Conservation (phyloP, 2,113 vertebrate genomes). For the Engraulis encrasicolus region DNA sequence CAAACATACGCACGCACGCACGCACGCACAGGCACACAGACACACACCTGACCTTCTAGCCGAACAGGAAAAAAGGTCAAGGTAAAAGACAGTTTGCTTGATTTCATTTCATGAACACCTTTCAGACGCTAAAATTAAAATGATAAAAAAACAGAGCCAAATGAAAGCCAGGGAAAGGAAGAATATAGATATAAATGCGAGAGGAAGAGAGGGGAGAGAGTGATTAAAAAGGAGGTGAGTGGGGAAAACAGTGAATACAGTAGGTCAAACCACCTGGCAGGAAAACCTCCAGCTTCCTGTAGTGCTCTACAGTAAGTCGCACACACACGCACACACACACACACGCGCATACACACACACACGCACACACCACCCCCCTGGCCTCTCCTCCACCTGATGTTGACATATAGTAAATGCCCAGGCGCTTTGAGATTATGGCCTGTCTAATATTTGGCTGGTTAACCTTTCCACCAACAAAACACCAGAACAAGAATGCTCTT, state of each 20-base stretch:
- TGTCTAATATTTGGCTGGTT: constrained; percentile 67
- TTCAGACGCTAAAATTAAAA: too few relatives aligned
- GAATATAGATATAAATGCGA: constrained; percentile 21
- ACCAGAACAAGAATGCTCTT: constrained; percentile 66
- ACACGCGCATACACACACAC: constrained; percentile 27
- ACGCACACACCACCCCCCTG: not conserved
- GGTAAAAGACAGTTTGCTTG: constrained; percentile 71
- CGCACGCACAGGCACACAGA: not conserved
- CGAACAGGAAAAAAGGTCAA: constrained; percentile 74
- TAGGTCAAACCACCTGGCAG: not conserved
- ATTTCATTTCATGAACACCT: constrained; percentile 61
- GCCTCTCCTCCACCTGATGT: not conserved
- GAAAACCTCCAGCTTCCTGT: not conserved
- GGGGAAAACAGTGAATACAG: not conserved
- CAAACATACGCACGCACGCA: constrained; percentile 1
- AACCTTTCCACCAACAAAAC: constrained; percentile 68
- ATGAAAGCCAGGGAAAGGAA: constrained; percentile 55
- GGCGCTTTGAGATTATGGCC: constrained; percentile 62
- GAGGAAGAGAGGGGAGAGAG: too few relatives aligned
- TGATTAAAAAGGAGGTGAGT: not conserved
- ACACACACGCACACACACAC: constrained; percentile 8
- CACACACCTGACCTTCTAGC: constrained; percentile 71
- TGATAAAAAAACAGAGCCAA: too few relatives aligned
- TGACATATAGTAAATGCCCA: constrained; percentile 44
- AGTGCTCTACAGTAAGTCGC: not conserved